These are phyloP conservation scores for Pandemis corylana DNA, from an alignment of 2,888 invertebrate species.

Conservation along the genomic window DNA sequence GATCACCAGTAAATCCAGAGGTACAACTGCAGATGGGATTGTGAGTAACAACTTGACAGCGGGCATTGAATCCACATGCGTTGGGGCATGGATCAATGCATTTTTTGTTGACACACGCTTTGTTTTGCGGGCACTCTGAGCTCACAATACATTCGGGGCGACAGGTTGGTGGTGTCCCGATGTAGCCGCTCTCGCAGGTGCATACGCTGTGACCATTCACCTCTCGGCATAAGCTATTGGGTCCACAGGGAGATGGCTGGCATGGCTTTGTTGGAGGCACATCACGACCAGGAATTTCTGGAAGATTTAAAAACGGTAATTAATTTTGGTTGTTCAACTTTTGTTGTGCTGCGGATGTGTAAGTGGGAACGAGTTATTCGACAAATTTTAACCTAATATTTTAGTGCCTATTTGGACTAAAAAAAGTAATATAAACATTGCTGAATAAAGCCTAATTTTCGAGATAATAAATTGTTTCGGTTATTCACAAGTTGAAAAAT, in stretches of 20 bases:
- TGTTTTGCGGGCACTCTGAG: slow-evolving; percentile 92
- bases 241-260: slow-evolving; percentile 93
- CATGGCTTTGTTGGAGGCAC: slow-evolving; percentile 85
- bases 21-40: slow-evolving; percentile 95
- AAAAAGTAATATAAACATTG: too few species aligned
- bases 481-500: too few species aligned
- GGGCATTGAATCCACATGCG: slow-evolving; percentile 92
- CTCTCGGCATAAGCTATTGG: slow-evolving; percentile 91
- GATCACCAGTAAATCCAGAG: slow-evolving; percentile 91
- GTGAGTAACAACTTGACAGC: slow-evolving; percentile 93
- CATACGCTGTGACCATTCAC: slow-evolving; percentile 92
- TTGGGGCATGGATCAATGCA: slow-evolving; percentile 93
- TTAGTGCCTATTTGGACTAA: too few species aligned
- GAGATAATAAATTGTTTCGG: too few species aligned
- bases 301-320: slow-evolving; percentile 8
- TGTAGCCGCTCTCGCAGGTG: slow-evolving; percentile 89
- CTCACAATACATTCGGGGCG: slow-evolving; percentile 93
- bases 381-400: too few species aligned
- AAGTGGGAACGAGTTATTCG: too few species aligned
- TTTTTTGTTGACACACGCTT: slow-evolving; percentile 92
- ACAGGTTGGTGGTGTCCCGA: slow-evolving; percentile 92
- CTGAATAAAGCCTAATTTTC: too few species aligned
- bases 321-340: background rate
- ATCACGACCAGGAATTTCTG: slow-evolving; percentile 57
- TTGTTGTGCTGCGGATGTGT: background rate